Conservation (phyloP, 2,797 vertebrate species). For the Acanthurus lineatus region DNA sequence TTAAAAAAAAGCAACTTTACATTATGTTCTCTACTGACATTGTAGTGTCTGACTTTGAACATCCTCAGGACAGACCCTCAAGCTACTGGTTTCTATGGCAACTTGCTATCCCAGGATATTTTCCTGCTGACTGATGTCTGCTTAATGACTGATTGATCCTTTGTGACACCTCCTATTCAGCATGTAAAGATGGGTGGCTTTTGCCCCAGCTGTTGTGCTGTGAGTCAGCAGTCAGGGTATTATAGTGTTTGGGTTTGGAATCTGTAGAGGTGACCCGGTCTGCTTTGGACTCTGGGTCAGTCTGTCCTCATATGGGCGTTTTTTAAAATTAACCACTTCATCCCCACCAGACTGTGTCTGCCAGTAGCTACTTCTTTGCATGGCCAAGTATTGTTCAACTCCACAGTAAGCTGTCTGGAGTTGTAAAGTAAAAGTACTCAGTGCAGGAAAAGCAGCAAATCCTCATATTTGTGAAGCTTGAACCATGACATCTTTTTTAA, state of each 20-base stretch:
- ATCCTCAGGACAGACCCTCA: neutral
- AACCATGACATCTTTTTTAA: too few relatives aligned
- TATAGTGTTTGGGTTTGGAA: conserved; percentile 50
- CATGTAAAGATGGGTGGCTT: conserved; percentile 37
- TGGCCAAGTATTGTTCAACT: neutral
- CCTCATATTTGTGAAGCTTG: too few relatives aligned
- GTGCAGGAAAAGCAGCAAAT: too few relatives aligned
- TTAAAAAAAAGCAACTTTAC: too few relatives aligned
- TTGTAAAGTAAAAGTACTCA: too few relatives aligned
- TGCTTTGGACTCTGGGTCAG: neutral
- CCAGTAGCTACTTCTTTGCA: neutral
- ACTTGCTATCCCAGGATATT: neutral
- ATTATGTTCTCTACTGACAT: neutral
- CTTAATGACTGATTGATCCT: conserved; percentile 56
- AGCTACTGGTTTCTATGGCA: neutral
- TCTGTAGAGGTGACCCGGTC: neutral
- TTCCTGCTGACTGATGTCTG: conserved; percentile 58
- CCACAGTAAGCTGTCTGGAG: neutral
- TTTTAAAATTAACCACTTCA: conserved; percentile 12
- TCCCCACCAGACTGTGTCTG: fast-evolving
- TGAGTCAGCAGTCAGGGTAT: conserved; percentile 71
- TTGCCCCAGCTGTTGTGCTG: conserved; percentile 42
- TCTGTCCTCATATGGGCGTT: too few relatives aligned
- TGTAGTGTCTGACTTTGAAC: neutral
- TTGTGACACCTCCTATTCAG: conserved; percentile 66